phyloP scores from a whole-genome alignment of 2,113 vertebrate genomes.

The Geothlypis trichas region DNA sequence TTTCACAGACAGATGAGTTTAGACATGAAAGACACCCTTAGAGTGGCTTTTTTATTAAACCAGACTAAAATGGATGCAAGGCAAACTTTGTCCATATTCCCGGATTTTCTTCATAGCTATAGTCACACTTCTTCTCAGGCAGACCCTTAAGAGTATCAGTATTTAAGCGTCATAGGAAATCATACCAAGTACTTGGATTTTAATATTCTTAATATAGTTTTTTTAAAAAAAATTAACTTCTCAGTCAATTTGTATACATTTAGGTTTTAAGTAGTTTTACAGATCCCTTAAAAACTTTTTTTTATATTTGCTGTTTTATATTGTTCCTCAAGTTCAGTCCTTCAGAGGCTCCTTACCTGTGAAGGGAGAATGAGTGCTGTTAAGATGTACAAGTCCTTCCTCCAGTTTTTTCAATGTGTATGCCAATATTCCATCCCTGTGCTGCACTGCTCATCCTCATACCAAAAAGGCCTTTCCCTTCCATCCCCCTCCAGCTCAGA shows the following conservation, averaged over 20 bases:
- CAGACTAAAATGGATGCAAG: not conserved
- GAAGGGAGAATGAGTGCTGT: not conserved
- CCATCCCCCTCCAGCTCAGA: not conserved
- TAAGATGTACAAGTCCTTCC: not conserved
- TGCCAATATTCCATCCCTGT: not conserved
- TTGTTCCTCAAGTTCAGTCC: not conserved
- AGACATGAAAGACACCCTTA: not conserved
- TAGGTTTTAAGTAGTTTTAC: not conserved
- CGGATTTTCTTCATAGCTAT: not conserved
- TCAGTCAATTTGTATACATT: not conserved
- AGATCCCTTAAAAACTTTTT: not conserved
- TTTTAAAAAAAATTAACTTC: not conserved
- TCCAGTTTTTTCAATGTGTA: fast-evolving
- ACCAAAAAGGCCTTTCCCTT: not conserved
- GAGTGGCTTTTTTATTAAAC: not conserved
- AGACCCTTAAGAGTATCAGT: not conserved
- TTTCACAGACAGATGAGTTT: not conserved
- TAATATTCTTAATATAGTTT: not conserved
- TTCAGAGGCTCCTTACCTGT: not conserved
- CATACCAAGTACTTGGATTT: not conserved
- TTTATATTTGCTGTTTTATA: not conserved
- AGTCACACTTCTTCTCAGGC: not conserved
- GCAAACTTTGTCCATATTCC: not conserved
- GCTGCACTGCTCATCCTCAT: not conserved
- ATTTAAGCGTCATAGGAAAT: not conserved